Evolutionary conservation across 2,113 vertebrate species (phyloP).

Genomic region (Oceanodroma tethys): DNA sequence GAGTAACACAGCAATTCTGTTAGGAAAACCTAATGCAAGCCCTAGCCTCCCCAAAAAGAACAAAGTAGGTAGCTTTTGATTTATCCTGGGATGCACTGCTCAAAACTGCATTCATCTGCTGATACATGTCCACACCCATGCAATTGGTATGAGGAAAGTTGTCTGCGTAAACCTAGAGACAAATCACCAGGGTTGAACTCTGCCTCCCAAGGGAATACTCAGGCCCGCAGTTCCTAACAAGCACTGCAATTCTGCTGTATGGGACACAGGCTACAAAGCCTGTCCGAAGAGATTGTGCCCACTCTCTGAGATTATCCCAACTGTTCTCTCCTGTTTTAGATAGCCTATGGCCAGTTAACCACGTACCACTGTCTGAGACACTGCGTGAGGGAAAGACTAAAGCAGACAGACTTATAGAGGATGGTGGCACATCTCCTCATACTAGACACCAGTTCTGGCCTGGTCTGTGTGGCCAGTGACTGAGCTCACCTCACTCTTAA

Average conservation of each 20-base stretch:
- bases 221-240: background rate
- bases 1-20: background rate
- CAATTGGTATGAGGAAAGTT: accelerated
- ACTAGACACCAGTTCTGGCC: background rate
- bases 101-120: background rate
- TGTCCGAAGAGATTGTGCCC: background rate
- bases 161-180: background rate
- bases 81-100: background rate
- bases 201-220: background rate
- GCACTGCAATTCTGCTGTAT: background rate
- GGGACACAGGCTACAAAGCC: background rate
- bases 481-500: background rate
- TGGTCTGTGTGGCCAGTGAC: background rate
- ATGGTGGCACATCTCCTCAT: background rate
- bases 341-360: background rate
- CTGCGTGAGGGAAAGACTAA: background rate
- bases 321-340: background rate
- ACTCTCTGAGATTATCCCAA: background rate
- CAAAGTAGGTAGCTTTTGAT: background rate
- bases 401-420: background rate
- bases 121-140: accelerated
- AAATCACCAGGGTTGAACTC: background rate
- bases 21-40: background rate
- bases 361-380: accelerated
- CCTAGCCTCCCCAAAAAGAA: background rate